A percentile compares a stretch with the other conserved stretches of the same genome.
Conservation (phyloP, 2,113 vertebrate genomes). For the Pipra filicauda region DNA sequence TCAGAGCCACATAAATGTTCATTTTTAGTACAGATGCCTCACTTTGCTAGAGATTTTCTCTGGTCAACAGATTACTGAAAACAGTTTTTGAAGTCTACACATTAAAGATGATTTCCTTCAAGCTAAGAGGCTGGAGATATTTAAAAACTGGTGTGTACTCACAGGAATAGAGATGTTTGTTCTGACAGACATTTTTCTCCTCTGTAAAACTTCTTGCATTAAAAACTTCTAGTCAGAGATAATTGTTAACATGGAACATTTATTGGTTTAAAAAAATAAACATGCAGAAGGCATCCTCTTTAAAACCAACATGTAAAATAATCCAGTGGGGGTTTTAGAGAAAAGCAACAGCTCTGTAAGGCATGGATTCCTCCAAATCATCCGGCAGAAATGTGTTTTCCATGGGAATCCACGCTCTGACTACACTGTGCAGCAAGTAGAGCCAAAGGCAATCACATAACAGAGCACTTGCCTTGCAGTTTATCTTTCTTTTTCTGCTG, state of each 20-base stretch:
- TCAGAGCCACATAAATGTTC: neutral
- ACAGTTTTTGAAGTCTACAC: neutral
- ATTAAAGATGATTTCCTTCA: neutral
- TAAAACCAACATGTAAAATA: neutral
- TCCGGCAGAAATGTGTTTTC: neutral
- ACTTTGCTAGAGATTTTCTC: neutral
- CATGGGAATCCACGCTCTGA: neutral
- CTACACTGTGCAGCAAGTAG: neutral
- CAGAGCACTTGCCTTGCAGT: constrained; percentile 71
- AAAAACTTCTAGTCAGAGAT: neutral
- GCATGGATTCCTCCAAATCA: neutral
- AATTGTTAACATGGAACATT: neutral
- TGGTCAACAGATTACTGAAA: neutral
- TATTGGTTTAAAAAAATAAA: constrained; percentile 26
- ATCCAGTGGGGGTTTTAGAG: neutral
- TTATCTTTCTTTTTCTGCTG: constrained; percentile 64
- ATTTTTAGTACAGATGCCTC: neutral
- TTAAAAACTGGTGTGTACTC: neutral
- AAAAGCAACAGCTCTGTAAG: neutral
- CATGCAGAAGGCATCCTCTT: constrained; percentile 45
- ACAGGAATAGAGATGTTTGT: neutral
- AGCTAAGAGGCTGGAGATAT: neutral
- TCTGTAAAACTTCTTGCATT: neutral
- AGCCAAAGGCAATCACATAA: constrained; percentile 64
- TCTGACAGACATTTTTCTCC: neutral